Base-by-base conservation (phyloP, 2,113 vertebrate species). In the Odontesthes bonariensis region DNA sequence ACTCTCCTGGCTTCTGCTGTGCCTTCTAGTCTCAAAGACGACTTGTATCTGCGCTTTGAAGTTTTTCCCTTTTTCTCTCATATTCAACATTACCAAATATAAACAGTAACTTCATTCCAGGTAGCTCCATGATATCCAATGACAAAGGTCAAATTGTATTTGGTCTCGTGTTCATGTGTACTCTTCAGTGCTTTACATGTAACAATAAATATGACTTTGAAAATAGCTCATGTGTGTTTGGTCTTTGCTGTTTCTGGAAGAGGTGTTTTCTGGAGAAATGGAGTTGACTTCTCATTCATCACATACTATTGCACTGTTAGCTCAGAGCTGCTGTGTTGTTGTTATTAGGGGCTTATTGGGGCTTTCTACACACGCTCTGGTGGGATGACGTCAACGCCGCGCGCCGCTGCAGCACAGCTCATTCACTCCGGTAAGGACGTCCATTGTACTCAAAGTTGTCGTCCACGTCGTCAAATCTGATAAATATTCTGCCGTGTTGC, bases 81-180 rank as follows among this genome's bases (percentile, higher is more conserved):
- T 87, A 89, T 71, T 63, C 81, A 77, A 67, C 71, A 69, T 86
- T 91, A 87, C 84, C 82, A 90, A 88, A 83, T 87, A 86, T 89
- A 81, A 89, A 85, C 68, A 19, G 62, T 78, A 68, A 79, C 69
- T 79, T 77, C 76, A 86, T 91, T 87, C 83, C 89, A 92, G 84
- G 77, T 91, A 87, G 67, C 83, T 88, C 81, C 42, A 81, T 83
- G 72, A 89, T 92, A 92, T 78, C 90, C 84, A 70, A 35, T 66
- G 88, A 87, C 87, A 75, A 84, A 61, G 87, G 90, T 92, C 92
- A 66, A 78, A 89, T 94, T 92, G 90, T 93, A 91, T 92, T 93
- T 89, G 91, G 90, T 92, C 89, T 91, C 90, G 57, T 87, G 90
- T 89, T 93, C 88, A 84, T 94, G 86, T 94, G 88, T 93, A 92